Base-by-base conservation (phyloP, 2,113 vertebrate genomes). In the Passer domesticus region DNA sequence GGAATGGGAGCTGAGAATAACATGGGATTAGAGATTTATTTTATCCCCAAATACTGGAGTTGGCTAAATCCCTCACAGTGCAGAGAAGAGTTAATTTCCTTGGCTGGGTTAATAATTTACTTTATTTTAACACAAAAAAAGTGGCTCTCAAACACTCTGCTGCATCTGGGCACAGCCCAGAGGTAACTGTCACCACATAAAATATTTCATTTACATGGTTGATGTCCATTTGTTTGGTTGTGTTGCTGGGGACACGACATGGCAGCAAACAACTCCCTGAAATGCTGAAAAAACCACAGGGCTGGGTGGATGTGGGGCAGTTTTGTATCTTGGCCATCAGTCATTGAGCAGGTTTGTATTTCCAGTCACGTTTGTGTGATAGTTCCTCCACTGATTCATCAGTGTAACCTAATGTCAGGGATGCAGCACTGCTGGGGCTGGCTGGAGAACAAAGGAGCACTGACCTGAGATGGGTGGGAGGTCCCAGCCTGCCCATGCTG, bases 371-470 rank as follows among this genome's bases (percentile, higher is more conserved):
- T 4, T 5, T 2, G 0, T 63, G 2, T 14, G 39, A 1, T 9
- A 0, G 9, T 9, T 20, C 11, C 35, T 56, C 0, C 7, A 2
- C 6, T 7, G 30, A 25, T 76, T 39, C 12, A 3, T 1, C 11
- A 53, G 4, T 28, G 12, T 4, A 9, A 1, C 8, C 18, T 2
- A 0, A 4, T 1, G 4, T 9, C 63, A 56, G 35, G 23, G 41
- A 8, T 15, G 85, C 31, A 22, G 31, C 21, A 12, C 12, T 44
- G 37, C 63, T 64, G 56, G 58, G 80, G 10, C 28, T n/a, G 19
- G 1, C 9, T 30, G 86, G 58, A 10, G 10, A 17, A 6, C 55
- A 28, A 3, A 9, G 66, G 43, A 66, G 35, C 37, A 0, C 41
- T 18, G 60, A 5, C 22, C 81, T 59, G 53, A 5, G 30, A 2